Evolutionary conservation across 2,797 vertebrate genomes (phyloP).

Genomic region (Petrocephalus schoutedeni): DNA sequence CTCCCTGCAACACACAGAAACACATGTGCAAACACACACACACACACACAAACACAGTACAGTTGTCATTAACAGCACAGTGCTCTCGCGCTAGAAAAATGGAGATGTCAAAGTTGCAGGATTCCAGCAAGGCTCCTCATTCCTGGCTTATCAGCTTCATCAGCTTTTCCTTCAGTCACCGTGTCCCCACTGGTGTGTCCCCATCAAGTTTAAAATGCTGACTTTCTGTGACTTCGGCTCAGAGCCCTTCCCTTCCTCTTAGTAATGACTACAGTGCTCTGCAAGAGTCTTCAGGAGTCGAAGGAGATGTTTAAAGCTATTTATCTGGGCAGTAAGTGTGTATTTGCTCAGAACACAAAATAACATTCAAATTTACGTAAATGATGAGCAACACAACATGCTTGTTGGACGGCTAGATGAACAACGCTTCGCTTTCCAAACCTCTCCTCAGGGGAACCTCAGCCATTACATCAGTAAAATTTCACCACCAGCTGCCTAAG

Average conservation of each 20-base stretch:
- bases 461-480: not conserved
- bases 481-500: not conserved
- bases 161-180: not conserved
- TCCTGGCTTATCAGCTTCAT: slow-evolving; percentile 23
- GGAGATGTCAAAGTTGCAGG: not conserved
- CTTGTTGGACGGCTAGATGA: not conserved
- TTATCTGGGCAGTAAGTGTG: not conserved
- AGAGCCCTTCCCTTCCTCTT: not conserved
- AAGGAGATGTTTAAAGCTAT: not conserved
- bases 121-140: slow-evolving; percentile 9
- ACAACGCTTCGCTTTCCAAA: not conserved
- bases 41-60: not conserved
- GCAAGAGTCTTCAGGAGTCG: not conserved
- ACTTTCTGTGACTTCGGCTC: slow-evolving; percentile 21
- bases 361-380: not conserved
- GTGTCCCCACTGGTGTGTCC: not conserved
- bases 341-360: not conserved
- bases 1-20: not conserved
- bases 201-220: slow-evolving; percentile 15
- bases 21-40: too few species aligned
- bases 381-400: not conserved
- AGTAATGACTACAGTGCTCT: not conserved
- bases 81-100: not conserved
- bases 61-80: not conserved
- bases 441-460: not conserved